Conservation (phyloP, 2,797 vertebrate genomes). For the Pogonophryne albipinna region DNA sequence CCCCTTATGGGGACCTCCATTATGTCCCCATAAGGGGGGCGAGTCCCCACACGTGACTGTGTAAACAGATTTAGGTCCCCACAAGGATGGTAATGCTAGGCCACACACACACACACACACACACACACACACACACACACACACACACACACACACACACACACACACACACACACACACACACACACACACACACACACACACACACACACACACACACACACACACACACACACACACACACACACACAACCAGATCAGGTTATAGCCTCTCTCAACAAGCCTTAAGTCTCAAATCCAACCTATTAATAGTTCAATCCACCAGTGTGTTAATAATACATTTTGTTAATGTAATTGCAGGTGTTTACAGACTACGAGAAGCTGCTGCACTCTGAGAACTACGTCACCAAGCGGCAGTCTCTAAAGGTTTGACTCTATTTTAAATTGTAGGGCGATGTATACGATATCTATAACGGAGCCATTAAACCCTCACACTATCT, state of each 20-base stretch:
- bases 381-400: slow-evolving; percentile 96
- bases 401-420: slow-evolving; percentile 97
- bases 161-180: background rate
- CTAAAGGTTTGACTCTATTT: slow-evolving; percentile 87
- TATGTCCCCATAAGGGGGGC: too few relatives aligned
- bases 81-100: too few relatives aligned
- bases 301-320: too few relatives aligned
- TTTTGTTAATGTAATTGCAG: slow-evolving; percentile 66
- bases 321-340: background rate
- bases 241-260: slow-evolving; percentile 21
- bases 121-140: too few relatives aligned
- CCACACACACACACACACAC: background rate
- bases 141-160: background rate
- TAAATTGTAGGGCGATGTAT: background rate
- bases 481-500: background rate
- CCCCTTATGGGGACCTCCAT: too few relatives aligned
- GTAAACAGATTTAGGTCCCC: too few relatives aligned
- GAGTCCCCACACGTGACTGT: too few relatives aligned
- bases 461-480: background rate
- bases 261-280: slow-evolving; percentile 11
- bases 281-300: too few relatives aligned
- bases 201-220: background rate
- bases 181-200: background rate
- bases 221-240: background rate
- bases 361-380: slow-evolving; percentile 97